Percentiles rank a stretch among this genome's conserved stretches.
Conservation (phyloP, 37 sponge, comb jelly and placozoan species). For the Spongilla lacustris region DNA sequence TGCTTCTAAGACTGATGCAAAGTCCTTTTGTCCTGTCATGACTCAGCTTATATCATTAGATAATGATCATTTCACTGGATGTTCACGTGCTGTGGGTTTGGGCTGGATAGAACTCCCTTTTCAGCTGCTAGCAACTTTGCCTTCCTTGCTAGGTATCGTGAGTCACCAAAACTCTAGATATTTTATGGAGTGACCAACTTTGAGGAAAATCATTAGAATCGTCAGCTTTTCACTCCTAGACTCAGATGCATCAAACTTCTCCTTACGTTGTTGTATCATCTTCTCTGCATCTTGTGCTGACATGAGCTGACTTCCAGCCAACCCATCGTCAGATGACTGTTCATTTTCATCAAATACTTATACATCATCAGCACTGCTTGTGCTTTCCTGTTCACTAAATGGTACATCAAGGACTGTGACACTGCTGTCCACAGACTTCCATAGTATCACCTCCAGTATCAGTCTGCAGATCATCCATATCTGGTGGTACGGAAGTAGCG, state of each 20-base stretch:
- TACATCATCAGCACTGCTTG: too few species aligned
- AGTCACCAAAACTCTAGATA: conserved; percentile 40
- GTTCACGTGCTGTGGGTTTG: conserved; percentile 31
- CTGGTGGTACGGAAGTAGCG: too few species aligned
- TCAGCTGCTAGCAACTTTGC: conserved; percentile 29
- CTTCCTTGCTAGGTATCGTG: conserved; percentile 38
- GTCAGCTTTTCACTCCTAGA: conserved; percentile 32
- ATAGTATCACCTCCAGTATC: too few species aligned
- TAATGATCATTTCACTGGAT: conserved; percentile 3
- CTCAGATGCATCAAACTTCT: conserved; percentile 35
- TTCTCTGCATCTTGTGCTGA: conserved; percentile 10
- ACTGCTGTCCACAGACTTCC: too few species aligned
- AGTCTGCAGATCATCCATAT: too few species aligned
- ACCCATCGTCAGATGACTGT: conserved; percentile 1
- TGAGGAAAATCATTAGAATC: conserved; percentile 43
- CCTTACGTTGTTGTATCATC: conserved; percentile 32
- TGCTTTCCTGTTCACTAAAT: too few species aligned
- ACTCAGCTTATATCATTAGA: conserved; percentile 27
- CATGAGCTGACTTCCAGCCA: too few species aligned
- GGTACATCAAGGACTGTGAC: too few species aligned
- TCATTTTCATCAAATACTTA: too few species aligned
- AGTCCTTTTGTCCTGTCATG: conserved; percentile 51
- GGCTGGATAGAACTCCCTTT: conserved; percentile 41
- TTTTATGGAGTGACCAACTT: conserved; percentile 25
- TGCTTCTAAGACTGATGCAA: conserved; percentile 28